Evolutionary conservation across 2,888 invertebrate species (phyloP).

Genomic region (Tortricodes alternella): DNA sequence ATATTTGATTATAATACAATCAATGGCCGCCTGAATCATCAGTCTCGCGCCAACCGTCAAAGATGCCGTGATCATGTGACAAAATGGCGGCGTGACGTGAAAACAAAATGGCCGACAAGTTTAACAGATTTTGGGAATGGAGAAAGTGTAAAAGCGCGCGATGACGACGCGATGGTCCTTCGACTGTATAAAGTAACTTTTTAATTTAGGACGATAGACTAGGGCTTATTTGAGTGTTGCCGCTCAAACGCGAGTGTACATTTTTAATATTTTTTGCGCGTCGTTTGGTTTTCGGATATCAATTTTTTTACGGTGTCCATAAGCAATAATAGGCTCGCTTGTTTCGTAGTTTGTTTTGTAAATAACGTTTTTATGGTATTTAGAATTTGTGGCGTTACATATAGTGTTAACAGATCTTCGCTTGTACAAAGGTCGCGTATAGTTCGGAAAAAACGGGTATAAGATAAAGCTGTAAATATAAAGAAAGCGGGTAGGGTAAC

Average conservation of each 20-base stretch:
- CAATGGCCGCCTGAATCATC: constrained; percentile 39
- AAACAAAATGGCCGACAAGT: constrained; percentile 65
- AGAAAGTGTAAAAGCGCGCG: constrained; percentile 62
- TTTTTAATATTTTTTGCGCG: constrained; percentile 34
- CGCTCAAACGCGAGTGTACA: constrained; percentile 44
- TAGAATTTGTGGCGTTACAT: neutral
- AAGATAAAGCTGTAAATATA: constrained; percentile 39
- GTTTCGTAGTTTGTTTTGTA: constrained; percentile 34
- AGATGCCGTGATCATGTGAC: constrained; percentile 19
- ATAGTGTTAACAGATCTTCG: constrained; percentile 20
- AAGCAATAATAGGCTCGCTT: constrained; percentile 62
- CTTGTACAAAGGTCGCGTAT: constrained; percentile 42
- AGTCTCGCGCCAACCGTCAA: constrained; percentile 32
- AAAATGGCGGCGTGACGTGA: constrained; percentile 32
- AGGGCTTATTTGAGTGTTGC: constrained; percentile 74
- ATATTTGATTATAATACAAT: constrained; percentile 48
- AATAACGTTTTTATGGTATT: constrained; percentile 32
- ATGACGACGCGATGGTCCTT: constrained; percentile 61
- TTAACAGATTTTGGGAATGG: constrained; percentile 71
- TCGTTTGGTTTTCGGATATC: constrained; percentile 11
- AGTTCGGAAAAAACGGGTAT: constrained; percentile 59
- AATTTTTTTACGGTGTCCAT: constrained; percentile 38
- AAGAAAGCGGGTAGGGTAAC: constrained; percentile 30
- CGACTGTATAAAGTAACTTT: constrained; percentile 63
- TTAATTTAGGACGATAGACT: constrained; percentile 49